phyloP scores from a whole-genome alignment of 2,888 invertebrate species.

The Epiblema foenella region DNA sequence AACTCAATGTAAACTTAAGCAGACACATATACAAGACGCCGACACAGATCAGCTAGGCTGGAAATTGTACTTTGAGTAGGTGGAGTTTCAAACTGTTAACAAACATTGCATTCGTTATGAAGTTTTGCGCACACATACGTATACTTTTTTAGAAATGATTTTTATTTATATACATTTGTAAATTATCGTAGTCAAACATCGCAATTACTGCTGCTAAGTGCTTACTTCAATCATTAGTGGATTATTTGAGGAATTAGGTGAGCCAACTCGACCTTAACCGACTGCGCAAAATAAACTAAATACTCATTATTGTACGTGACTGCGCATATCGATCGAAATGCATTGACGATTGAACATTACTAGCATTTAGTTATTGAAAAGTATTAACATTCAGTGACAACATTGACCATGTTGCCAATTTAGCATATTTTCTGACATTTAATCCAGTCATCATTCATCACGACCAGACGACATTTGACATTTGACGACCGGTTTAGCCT shows the following conservation, averaged over 20 bases:
- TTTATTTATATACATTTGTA: background rate
- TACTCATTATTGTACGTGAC: slow-evolving; percentile 36
- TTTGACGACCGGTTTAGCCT: too few species aligned
- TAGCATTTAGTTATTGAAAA: slow-evolving; percentile 19
- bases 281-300: slow-evolving; percentile 17
- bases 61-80: too few species aligned
- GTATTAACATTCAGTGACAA: slow-evolving; percentile 9
- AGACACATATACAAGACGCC: too few species aligned
- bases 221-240: slow-evolving; percentile 1
- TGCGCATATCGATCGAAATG: slow-evolving; percentile 27
- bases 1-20: too few species aligned
- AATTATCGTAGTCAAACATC: background rate
- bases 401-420: too few species aligned
- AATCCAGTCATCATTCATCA: too few species aligned
- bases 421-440: too few species aligned
- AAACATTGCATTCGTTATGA: too few species aligned
- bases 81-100: too few species aligned
- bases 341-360: slow-evolving; percentile 20
- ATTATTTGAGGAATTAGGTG: slow-evolving; percentile 14
- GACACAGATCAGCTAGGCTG: too few species aligned
- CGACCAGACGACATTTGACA: too few species aligned
- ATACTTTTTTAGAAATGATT: background rate
- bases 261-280: slow-evolving; percentile 35
- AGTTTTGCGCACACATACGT: too few species aligned
- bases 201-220: background rate